Conservation (phyloP, 2,797 vertebrate genomes). For the Gobio occitaniae region DNA sequence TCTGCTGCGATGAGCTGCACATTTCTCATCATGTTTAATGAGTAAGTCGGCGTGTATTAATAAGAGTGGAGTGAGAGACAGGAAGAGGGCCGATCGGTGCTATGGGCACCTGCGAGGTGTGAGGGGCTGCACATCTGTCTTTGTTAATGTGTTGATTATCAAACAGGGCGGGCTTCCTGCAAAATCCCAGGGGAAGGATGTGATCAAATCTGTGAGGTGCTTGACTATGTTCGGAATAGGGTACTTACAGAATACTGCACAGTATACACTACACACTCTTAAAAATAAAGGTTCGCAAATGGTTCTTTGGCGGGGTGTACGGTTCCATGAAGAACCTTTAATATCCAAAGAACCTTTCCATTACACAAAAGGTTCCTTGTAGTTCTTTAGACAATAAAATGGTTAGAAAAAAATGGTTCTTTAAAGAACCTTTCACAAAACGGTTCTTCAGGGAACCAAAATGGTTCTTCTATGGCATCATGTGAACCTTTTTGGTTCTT, state of each 20-base stretch:
- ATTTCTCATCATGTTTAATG: constrained; percentile 65
- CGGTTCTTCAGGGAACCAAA: too few species aligned
- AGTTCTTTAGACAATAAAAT: too few species aligned
- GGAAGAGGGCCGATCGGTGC: constrained; percentile 28
- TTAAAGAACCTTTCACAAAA: too few species aligned
- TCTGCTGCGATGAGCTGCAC: constrained; percentile 54
- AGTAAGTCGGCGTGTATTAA: constrained; percentile 64
- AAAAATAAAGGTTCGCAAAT: too few species aligned
- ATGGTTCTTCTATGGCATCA: too few species aligned
- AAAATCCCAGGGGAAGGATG: constrained; percentile 14
- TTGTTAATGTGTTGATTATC: constrained; percentile 14
- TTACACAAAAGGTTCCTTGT: too few species aligned
- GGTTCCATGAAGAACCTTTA: too few species aligned
- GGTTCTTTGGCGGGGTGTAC: too few species aligned
- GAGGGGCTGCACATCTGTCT: constrained; percentile 53
- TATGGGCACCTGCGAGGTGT: constrained; percentile 24
- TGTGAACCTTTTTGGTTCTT: too few species aligned
- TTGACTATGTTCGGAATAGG: not conserved
- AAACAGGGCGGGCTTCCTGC: constrained; percentile 22
- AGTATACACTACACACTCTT: not conserved
- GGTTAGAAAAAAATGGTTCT: too few species aligned
- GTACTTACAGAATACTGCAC: not conserved
- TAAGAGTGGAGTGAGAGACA: constrained; percentile 58
- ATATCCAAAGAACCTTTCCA: too few species aligned
- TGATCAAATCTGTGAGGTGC: not conserved